These are phyloP conservation scores for Tuta absoluta DNA, from an alignment of 2,888 invertebrate genomes.

Conservation along the genomic window DNA sequence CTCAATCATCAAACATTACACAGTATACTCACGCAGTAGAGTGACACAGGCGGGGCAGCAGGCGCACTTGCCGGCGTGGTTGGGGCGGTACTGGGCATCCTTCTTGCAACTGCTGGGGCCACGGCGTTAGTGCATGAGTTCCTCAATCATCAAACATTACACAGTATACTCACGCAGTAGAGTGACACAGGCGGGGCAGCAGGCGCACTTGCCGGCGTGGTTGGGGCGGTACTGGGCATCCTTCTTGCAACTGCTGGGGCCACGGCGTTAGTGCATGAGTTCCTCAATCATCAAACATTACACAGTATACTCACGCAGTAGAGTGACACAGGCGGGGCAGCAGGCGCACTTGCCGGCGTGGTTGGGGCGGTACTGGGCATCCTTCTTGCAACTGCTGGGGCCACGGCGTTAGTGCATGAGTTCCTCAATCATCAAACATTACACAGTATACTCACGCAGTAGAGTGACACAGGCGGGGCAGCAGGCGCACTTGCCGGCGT, in stretches of 20 bases:
- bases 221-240: conserved; percentile 31
- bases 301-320: conserved; percentile 36
- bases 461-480: conserved; percentile 72
- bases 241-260: conserved; percentile 30
- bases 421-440: conserved; percentile 58
- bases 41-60: too few relatives aligned
- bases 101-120: too few relatives aligned
- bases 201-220: conserved; percentile 71
- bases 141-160: not conserved
- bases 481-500: conserved; percentile 72
- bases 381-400: conserved; percentile 28
- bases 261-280: conserved; percentile 57
- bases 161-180: not conserved
- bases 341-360: conserved; percentile 73
- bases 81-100: too few relatives aligned
- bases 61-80: too few relatives aligned
- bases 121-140: not conserved
- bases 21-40: too few relatives aligned
- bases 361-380: conserved; percentile 31
- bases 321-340: conserved; percentile 71
- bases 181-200: conserved; percentile 73
- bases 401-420: conserved; percentile 54
- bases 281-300: conserved; percentile 72
- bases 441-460: conserved; percentile 52
- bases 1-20: too few relatives aligned